Percentiles rank a stretch among this genome's conserved stretches.
Evolutionary conservation across 2,113 vertebrate species (phyloP).

Genomic region (Oxyruncus cristatus): DNA sequence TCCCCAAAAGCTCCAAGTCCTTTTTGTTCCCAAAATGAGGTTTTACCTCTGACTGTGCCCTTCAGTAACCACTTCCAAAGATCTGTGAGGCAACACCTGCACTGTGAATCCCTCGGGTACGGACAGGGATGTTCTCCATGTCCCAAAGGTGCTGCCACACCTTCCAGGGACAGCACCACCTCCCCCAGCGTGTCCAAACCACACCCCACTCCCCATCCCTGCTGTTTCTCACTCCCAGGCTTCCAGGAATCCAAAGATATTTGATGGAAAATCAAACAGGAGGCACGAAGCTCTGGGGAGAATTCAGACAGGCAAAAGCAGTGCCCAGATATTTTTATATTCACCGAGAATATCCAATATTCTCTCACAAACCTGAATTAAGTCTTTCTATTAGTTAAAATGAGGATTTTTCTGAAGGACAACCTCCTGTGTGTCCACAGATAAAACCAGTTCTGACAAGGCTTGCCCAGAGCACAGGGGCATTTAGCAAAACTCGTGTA

Average conservation of each 20-base stretch:
- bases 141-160: not conserved
- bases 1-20: not conserved
- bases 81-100: not conserved
- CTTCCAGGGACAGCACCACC: not conserved
- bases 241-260: not conserved
- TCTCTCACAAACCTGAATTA: not conserved
- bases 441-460: not conserved
- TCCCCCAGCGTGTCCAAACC: not conserved
- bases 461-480: not conserved
- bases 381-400: not conserved
- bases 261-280: not conserved
- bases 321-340: not conserved
- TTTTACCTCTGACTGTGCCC: not conserved
- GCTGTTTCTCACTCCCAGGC: not conserved
- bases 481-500: not conserved
- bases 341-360: not conserved
- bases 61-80: not conserved
- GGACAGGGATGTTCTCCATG: not conserved
- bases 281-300: not conserved
- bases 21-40: not conserved
- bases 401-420: not conserved
- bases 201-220: not conserved
- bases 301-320: not conserved
- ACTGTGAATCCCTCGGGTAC: accelerated
- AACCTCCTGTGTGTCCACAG: not conserved